These are phyloP conservation scores for Tuberolachnus salignus DNA, from an alignment of 2,888 invertebrate species.

Conservation along the genomic window DNA sequence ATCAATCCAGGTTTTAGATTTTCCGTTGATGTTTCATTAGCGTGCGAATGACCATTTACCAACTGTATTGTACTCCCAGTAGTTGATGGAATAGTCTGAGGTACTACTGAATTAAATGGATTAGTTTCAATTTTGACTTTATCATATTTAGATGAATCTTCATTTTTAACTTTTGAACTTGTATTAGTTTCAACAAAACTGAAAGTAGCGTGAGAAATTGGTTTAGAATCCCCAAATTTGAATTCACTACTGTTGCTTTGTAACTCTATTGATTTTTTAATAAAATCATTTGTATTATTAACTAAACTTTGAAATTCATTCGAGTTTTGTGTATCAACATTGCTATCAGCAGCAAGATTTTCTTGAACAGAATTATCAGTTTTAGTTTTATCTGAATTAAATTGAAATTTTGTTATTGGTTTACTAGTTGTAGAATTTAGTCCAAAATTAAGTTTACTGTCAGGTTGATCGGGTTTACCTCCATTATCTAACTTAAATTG, in stretches of 20 bases:
- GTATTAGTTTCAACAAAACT: neutral
- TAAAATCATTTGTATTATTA: slow-evolving; percentile 29
- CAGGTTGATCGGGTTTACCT: slow-evolving; percentile 25
- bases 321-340: neutral
- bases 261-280: slow-evolving; percentile 3
- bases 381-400: slow-evolving; percentile 46
- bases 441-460: slow-evolving; percentile 24
- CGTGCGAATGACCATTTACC: slow-evolving; percentile 46
- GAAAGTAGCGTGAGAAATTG: neutral
- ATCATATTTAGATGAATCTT: neutral
- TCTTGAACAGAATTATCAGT: slow-evolving; percentile 16
- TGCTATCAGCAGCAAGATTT: neutral
- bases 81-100: slow-evolving; percentile 9
- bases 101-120: neutral
- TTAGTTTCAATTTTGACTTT: slow-evolving; percentile 20
- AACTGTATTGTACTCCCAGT: slow-evolving; percentile 16
- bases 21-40: slow-evolving; percentile 22
- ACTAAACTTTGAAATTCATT: slow-evolving; percentile 3
- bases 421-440: slow-evolving; percentile 10
- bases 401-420: slow-evolving; percentile 49
- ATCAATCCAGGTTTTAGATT: slow-evolving; percentile 19
- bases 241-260: neutral
- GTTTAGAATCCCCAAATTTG: slow-evolving; percentile 19
- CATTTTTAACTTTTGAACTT: slow-evolving; percentile 12
- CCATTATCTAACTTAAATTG: slow-evolving; percentile 17